Evolutionary conservation across 2,113 vertebrate species (phyloP), one percentile per base, ranked within the genome.

Genomic region (Panthera leo): DNA sequence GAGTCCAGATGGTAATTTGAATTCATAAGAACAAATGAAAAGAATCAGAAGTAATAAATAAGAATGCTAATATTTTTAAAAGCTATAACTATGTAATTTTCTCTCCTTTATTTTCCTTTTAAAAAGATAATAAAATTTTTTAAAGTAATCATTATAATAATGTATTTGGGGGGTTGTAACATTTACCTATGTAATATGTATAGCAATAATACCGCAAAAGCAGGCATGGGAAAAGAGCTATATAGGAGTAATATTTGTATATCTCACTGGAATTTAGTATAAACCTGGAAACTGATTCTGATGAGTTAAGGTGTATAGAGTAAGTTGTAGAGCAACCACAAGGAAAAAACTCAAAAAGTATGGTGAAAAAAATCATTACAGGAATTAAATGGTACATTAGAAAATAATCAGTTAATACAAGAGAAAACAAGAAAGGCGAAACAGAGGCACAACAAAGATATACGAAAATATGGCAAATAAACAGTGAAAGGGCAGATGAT

Each of bases 11-110:
- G 91, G 91, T 42, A 80, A 58, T 79, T 89, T 23, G 31, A 85
- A 76, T 76, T 42, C 39, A 89, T 55, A 92, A 65, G 78, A 97
- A 94, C 70, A 97, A 86, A 93, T 63, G 45, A 58, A 96, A 19
- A 95, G 61, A 93, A 87, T 55, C 68, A 87, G 63, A 95, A 95
- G 76, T 83, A 63, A 65, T 48, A 96, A 88, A 88, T 84, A 85
- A 86, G 82, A 90, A 73, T 15, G 4, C 31, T 90, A 95, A 90
- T 90, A 86, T 45, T 31, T 73, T 19, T 82, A 86, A 88, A 92
- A 61, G 5, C 48, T 42, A 55, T 75, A 92, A 21, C 63, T 48
- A 70, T 11, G 21, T 71, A 80, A 85, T 89, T 78, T 95, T 16
- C 15, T 76, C 15, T 53, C 68, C 48, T 91, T 92, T 89, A 87